A percentile compares a stretch with the other conserved stretches of the same genome.
Conservation (phyloP, 2,888 invertebrate genomes). For the Heliconius aoede region DNA sequence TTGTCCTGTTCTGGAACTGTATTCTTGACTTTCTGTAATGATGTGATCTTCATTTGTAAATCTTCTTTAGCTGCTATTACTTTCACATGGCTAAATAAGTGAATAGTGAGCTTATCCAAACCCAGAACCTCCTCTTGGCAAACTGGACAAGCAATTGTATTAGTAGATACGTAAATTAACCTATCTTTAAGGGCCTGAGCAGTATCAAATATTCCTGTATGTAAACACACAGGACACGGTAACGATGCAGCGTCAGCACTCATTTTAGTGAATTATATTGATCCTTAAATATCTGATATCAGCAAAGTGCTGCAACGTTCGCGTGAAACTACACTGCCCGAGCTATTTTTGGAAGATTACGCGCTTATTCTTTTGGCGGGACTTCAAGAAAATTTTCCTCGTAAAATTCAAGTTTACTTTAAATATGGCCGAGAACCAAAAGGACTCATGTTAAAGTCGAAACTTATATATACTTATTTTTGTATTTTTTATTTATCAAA, state of each 20-base stretch:
- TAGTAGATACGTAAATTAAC: conserved; percentile 89
- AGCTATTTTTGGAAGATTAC: conserved; percentile 75
- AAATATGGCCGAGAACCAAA: conserved; percentile 1
- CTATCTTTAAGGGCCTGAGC: conserved; percentile 88
- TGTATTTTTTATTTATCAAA: too few relatives aligned
- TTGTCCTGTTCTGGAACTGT: conserved; percentile 57
- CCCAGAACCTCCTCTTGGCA: conserved; percentile 90
- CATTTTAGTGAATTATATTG: conserved; percentile 55
- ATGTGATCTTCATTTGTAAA: conserved; percentile 51
- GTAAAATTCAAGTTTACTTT: conserved; percentile 33
- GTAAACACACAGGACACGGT: conserved; percentile 90
- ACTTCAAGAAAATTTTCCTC: conserved; percentile 69
- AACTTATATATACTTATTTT: not conserved
- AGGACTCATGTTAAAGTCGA: not conserved
- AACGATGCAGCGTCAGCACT: conserved; percentile 83
- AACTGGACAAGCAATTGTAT: conserved; percentile 89
- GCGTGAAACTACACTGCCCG: conserved; percentile 66
- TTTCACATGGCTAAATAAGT: conserved; percentile 89
- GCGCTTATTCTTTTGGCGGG: conserved; percentile 71
- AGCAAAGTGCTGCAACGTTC: conserved; percentile 56
- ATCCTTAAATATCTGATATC: conserved; percentile 37
- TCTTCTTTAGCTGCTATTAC: conserved; percentile 58
- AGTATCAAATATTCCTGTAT: conserved; percentile 87
- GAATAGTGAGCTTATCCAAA: conserved; percentile 92
- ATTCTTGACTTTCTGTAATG: conserved; percentile 53